A percentile compares a stretch with the other conserved stretches of the same genome.
Evolutionary conservation across 1,140 invertebrate species (phyloP).

Genomic region (Heterodera carotae): DNA sequence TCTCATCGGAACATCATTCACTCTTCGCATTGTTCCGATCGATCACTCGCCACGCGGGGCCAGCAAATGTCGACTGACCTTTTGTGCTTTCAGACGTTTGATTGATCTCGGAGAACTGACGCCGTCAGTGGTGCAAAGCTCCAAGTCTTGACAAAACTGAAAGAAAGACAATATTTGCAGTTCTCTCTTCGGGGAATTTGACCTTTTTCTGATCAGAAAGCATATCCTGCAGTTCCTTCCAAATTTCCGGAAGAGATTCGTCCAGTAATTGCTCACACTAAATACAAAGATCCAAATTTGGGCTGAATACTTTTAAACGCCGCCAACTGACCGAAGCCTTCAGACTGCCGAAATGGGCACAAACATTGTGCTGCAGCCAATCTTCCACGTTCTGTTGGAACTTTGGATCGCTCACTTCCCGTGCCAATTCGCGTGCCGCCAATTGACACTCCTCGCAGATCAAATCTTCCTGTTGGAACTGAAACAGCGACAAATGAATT

Average conservation of each 20-base stretch:
- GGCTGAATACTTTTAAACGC: too few relatives aligned
- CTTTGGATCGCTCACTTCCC: slow-evolving; percentile 50
- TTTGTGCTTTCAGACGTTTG: not conserved
- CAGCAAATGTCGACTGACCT: not conserved
- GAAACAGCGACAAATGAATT: not conserved
- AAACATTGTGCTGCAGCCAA: slow-evolving; percentile 30
- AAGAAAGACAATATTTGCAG: slow-evolving; percentile 28
- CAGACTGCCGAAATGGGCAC: slow-evolving; percentile 9
- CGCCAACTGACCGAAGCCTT: not conserved
- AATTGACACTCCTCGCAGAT: slow-evolving; percentile 65
- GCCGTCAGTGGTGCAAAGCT: slow-evolving; percentile 43
- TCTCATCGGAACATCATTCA: not conserved
- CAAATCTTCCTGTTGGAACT: slow-evolving; percentile 47
- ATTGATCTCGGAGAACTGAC: not conserved
- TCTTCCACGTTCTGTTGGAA: slow-evolving; percentile 51
- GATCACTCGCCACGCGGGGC: not conserved
- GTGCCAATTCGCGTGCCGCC: slow-evolving; percentile 57
- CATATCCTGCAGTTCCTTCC: slow-evolving; percentile 56
- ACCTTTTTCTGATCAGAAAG: slow-evolving; percentile 47
- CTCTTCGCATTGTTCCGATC: not conserved
- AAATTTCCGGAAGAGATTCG: slow-evolving; percentile 59
- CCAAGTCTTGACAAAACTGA: slow-evolving; percentile 57
- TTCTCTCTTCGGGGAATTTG: not conserved
- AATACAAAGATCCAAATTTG: too few relatives aligned
- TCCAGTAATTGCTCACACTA: slow-evolving; percentile 60